These are phyloP conservation scores for Spatulosminthurus flaviceps DNA, from an alignment of 2,888 invertebrate genomes.

Conservation along the genomic window DNA sequence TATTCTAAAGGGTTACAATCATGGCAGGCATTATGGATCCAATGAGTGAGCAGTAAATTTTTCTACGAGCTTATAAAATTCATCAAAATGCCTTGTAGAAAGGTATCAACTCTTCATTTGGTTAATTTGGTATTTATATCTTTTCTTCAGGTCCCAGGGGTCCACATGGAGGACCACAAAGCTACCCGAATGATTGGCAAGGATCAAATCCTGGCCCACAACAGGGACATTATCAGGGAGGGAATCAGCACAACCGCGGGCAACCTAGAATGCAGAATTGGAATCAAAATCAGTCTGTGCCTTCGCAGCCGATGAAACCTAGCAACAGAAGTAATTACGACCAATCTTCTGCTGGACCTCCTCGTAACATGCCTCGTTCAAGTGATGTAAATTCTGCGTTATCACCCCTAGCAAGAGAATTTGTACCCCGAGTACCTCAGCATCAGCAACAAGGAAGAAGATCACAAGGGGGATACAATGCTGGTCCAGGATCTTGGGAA, in stretches of 20 bases:
- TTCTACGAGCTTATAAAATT: no score
- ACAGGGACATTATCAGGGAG: neutral
- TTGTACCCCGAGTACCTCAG: slow-evolving; percentile 49
- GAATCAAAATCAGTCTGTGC: slow-evolving; percentile 19
- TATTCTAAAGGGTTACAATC: no score
- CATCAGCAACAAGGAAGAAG: slow-evolving; percentile 4
- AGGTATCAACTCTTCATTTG: no score
- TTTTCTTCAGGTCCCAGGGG: neutral
- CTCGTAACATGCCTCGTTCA: neutral
- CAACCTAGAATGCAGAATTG: neutral
- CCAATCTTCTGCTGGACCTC: neutral
- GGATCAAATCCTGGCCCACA: slow-evolving; percentile 27
- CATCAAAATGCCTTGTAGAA: no score
- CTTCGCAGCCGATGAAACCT: neutral
- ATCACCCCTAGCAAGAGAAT: slow-evolving; percentile 57
- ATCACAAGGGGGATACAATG: neutral
- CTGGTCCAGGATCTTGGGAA: neutral
- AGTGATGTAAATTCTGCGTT: slow-evolving; percentile 18
- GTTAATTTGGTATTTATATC: neutral
- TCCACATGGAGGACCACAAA: slow-evolving; percentile 21
- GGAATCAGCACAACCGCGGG: slow-evolving; percentile 7
- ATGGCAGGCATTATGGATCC: no score
- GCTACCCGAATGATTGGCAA: slow-evolving; percentile 28
- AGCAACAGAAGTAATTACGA: slow-evolving; percentile 18
- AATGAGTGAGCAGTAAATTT: no score